These are phyloP conservation scores for Drosophila leontia DNA, from an alignment of 1,140 invertebrate genomes.

Conservation along the genomic window DNA sequence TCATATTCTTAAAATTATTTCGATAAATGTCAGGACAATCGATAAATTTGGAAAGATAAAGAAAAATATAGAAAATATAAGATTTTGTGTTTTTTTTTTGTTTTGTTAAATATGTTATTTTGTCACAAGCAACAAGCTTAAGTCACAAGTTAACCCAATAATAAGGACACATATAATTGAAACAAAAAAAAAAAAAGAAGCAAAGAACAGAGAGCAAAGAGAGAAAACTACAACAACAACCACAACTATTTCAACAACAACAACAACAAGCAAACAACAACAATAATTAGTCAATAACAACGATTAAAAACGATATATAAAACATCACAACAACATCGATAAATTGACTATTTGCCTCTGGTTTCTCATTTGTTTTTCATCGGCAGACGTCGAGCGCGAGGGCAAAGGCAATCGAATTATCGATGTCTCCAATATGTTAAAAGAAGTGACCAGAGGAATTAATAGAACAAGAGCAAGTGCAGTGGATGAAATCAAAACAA, in stretches of 20 bases:
- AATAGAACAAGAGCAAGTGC: conserved; percentile 4
- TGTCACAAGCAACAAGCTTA: background rate
- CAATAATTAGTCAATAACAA: background rate
- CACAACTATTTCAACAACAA: background rate
- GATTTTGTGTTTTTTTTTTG: background rate
- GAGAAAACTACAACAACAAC: conserved; percentile 3
- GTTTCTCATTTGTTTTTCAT: conserved; percentile 47
- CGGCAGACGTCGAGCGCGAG: conserved; percentile 25
- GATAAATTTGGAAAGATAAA: too few relatives aligned
- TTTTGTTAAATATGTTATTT: background rate
- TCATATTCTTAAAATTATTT: background rate
- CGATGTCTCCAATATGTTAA: conserved; percentile 34
- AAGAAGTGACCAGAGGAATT: conserved; percentile 4
- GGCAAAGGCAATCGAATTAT: conserved; percentile 12
- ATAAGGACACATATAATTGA: too few relatives aligned
- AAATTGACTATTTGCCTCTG: conserved; percentile 33
- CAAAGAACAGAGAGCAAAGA: conserved; percentile 9
- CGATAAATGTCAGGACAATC: conserved; percentile 17
- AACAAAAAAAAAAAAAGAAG: background rate
- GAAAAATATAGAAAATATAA: background rate
- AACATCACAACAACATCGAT: conserved; percentile 26
- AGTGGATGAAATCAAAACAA: background rate
- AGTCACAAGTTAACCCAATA: background rate
- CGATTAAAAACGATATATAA: background rate
- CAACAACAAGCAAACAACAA: conserved; percentile 1